A percentile compares a stretch with the other conserved stretches of the same genome.
Evolutionary conservation across 2,797 vertebrate genomes (phyloP).

Genomic region (Novumbra hubbsi): DNA sequence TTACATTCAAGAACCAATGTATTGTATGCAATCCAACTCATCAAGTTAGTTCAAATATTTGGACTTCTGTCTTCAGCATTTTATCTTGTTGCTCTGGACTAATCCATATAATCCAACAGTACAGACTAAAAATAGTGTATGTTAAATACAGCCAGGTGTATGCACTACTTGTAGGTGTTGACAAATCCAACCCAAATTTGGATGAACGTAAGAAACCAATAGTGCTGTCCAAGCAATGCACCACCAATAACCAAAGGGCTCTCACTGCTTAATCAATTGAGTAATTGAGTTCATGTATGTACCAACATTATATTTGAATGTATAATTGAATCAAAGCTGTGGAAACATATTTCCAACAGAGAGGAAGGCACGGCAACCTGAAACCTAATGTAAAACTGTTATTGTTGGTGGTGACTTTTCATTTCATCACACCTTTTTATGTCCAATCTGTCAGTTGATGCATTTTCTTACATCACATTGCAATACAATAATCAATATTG

Average conservation of each 20-base stretch:
- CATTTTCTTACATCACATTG: too few species aligned
- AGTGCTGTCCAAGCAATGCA: constrained; percentile 6
- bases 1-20: constrained; percentile 58
- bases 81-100: constrained; percentile 27
- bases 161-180: not conserved
- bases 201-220: not conserved
- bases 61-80: constrained; percentile 66
- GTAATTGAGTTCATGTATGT: not conserved
- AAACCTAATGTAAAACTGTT: not conserved
- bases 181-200: not conserved
- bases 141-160: not conserved
- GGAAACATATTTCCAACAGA: not conserved
- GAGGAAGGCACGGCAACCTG: not conserved
- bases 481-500: too few species aligned
- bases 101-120: constrained; percentile 21
- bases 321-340: not conserved
- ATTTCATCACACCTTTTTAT: constrained; percentile 5
- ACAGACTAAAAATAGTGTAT: constrained; percentile 1
- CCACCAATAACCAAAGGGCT: not conserved
- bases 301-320: not conserved
- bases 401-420: not conserved
- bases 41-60: constrained; percentile 37
- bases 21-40: constrained; percentile 62
- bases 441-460: constrained; percentile 16
- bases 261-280: not conserved